Base-by-base conservation (phyloP, 2,113 vertebrate species). In the Oreocharis arfaki region DNA sequence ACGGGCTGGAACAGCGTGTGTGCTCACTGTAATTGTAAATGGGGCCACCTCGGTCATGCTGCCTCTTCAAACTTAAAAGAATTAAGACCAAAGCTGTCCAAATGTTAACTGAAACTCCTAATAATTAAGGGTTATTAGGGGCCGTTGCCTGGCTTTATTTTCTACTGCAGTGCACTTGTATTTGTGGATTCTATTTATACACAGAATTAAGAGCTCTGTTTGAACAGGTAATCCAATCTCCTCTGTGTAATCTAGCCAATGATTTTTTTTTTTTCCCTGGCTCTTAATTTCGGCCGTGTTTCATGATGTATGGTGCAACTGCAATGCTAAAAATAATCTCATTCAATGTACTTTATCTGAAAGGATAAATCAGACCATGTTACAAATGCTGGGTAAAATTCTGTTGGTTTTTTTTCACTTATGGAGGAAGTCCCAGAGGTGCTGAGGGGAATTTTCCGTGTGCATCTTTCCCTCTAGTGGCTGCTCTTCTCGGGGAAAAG, bases 21-120 rank as follows among this genome's bases (percentile, higher is more conserved):
- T 85, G 71, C 88, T 93, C 5, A 4, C 55, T 94, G 63, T 90
- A 85, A 93, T 94, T 96, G 76, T 84, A 55, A 90, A 77, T 20
- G 83, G 46, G 79, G 71, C 71, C 80, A 52, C 64, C 42, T 77
- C 4, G 9, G 85, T 94, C 76, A 60, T 30, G 75, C 90, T 93
- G 79, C 83, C 88, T 96, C 85, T 87, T 88, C 86, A 93, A 63
- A 96, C 64, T 75, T 95, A 92, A 95, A 95, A 96, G 87, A 93
- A 94, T 96, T 94, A 94, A 91, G 76, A 96, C 33, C 76, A 96
- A 94, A 92, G 86, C 96, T 90, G 56, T 92, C 88, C 93, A 97
- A 96, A 95, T 95, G 88, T 93, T 93, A 96, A 89, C 93, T 93
- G 95, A 95, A 94, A 67, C 76, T 77, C 69, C 88, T 93, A 76